phyloP scores from a whole-genome alignment of 2,888 invertebrate species.

The Orchesellides sinensis region DNA sequence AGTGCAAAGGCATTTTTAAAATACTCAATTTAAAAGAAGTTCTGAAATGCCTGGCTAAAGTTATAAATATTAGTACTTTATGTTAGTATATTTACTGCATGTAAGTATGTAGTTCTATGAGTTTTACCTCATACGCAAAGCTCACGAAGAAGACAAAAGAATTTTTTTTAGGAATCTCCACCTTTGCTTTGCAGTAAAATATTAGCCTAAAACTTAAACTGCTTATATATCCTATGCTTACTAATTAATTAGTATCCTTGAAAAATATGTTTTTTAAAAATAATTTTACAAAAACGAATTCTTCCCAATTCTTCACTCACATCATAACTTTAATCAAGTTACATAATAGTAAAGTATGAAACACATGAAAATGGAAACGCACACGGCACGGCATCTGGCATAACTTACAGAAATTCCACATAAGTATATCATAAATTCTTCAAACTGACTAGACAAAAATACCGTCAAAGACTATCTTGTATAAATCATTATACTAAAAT shows the following conservation, averaged over 20 bases:
- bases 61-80: too few relatives aligned
- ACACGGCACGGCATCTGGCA: neutral
- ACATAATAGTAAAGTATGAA: neutral
- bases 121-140: too few relatives aligned
- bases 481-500: neutral
- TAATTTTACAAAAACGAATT: neutral
- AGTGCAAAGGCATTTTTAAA: too few relatives aligned
- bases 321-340: neutral
- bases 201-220: neutral
- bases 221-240: neutral
- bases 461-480: constrained; percentile 21
- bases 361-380: neutral
- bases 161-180: too few relatives aligned
- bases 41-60: too few relatives aligned
- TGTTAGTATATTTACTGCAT: too few relatives aligned
- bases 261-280: neutral
- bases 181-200: too few relatives aligned
- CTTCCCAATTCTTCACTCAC: neutral
- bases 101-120: too few relatives aligned
- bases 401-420: neutral
- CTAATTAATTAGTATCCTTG: neutral
- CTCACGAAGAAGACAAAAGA: too few relatives aligned
- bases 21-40: too few relatives aligned
- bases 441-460: constrained; percentile 48
- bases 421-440: neutral